A percentile compares a stretch with the other conserved stretches of the same genome.
These are phyloP conservation scores for Channa maculata DNA, from an alignment of 2,113 vertebrate species.

Conservation along the genomic window DNA sequence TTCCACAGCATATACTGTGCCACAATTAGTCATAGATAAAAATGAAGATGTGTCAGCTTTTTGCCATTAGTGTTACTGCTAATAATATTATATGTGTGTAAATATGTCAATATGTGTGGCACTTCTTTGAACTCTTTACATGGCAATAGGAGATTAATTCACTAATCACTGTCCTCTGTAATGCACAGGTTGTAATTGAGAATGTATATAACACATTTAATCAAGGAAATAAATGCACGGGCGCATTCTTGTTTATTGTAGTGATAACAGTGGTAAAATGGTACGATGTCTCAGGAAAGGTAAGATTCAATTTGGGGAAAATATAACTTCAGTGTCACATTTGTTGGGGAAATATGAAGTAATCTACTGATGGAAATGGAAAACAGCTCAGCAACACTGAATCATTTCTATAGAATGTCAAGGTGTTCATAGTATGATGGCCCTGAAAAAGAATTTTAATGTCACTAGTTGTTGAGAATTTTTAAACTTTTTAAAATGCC, in stretches of 20 bases:
- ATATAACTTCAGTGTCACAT: constrained; percentile 1
- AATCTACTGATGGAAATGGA: constrained; percentile 16
- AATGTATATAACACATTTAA: neutral
- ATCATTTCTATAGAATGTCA: constrained; percentile 73
- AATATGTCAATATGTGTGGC: constrained; percentile 1
- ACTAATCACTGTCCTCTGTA: constrained; percentile 28
- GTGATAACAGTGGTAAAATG: neutral
- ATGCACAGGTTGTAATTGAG: constrained; percentile 17
- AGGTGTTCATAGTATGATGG: constrained; percentile 61
- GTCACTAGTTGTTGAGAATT: constrained; percentile 71
- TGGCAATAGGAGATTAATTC: constrained; percentile 37
- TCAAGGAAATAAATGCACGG: neutral
- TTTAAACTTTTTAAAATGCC: constrained; percentile 71
- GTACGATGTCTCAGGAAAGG: neutral
- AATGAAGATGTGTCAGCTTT: constrained; percentile 24
- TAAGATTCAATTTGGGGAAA: neutral
- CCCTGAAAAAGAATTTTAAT: constrained; percentile 46
- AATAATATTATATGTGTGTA: neutral
- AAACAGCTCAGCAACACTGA: constrained; percentile 63
- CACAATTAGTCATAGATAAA: constrained; percentile 27
- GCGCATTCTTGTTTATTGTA: neutral
- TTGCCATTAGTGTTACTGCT: constrained; percentile 39
- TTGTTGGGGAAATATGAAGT: neutral
- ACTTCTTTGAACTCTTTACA: constrained; percentile 40
- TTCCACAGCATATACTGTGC: constrained; percentile 10